Base-by-base conservation (phyloP, 1,140 invertebrate species). In the Leptinotarsa texana region DNA sequence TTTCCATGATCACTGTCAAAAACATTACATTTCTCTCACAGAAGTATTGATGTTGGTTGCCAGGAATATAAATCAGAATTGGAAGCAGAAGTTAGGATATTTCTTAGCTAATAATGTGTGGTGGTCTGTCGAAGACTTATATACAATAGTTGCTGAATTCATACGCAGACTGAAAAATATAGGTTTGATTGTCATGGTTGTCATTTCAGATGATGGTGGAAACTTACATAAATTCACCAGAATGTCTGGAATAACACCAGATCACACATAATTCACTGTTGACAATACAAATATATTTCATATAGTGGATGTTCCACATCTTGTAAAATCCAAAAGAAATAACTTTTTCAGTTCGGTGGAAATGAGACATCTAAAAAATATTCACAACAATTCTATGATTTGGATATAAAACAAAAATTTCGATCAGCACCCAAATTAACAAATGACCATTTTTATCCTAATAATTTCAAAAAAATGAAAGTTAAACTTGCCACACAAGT, bases 401-500 rank as follows among this genome's bases (percentile, higher is more conserved):
- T 24, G n/a, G 77, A 78, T 61, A 78, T 24, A 78, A 69, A 72
- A 72, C 27, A 68, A 21, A 22, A 22, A 15, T 70, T 65, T 17
- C 72, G 72, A 73, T 63, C 67, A 47, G 75, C 77, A 67, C 75
- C 71, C 48, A 78, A 78, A 74, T 68, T 84, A 72, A 81, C 79
- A 4, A 75, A 79, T 73, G 66, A 63, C 15, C 83, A 84, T 75
- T 70, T 82, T 3, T 75, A 79, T 75, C 83, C 82, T 13, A 83
- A 80, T 68, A 79, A 73, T 70, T 82, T 84, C 71, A 62, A 83
- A 80, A 21, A 21, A 21, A 21, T 21, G 21, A 21, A 71, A 61
- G 81, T 82, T 21, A 79, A 80, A 74, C 74, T 80, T 15, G 82
- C 81, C 6, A 74, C 77, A 13, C 82, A 84, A 78, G 73, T 82